These are phyloP conservation scores for Leptopilina boulardi DNA, from an alignment of 1,140 invertebrate genomes.

Conservation along the genomic window DNA sequence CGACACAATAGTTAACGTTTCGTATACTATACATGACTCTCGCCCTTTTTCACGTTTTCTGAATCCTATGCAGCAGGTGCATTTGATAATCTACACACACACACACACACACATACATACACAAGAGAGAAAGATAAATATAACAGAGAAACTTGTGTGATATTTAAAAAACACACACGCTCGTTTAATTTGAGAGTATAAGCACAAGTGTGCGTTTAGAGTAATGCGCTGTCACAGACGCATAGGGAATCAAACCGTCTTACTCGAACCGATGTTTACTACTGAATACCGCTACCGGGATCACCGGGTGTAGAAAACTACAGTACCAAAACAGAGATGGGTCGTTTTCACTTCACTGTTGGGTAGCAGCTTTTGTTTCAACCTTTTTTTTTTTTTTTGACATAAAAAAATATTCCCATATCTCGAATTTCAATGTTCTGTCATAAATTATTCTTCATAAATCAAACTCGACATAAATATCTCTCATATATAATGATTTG, in stretches of 20 bases:
- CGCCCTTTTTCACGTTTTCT: neutral
- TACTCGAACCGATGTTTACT: conserved; percentile 7
- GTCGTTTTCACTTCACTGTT: neutral
- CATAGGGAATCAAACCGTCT: neutral
- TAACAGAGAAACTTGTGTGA: neutral
- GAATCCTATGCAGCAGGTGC: conserved; percentile 3
- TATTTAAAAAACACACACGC: neutral
- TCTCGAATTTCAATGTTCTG: too few species aligned
- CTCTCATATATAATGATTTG: too few species aligned
- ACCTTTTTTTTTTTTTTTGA: too few species aligned
- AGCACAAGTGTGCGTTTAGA: neutral
- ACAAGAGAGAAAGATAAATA: neutral
- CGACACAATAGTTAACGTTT: conserved; percentile 6
- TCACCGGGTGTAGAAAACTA: conserved; percentile 11
- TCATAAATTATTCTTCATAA: too few species aligned
- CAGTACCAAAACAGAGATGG: neutral
- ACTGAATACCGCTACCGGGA: conserved; percentile 15
- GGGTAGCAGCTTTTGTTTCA: too few species aligned
- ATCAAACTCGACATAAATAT: too few species aligned
- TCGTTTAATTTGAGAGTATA: neutral
- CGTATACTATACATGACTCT: neutral
- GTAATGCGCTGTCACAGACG: neutral
- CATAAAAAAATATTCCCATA: too few species aligned
- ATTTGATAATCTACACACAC: neutral
- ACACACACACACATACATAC: too few species aligned